Percentiles rank a stretch among this genome's conserved stretches.
phyloP scores from a whole-genome alignment of 2,888 invertebrate genomes.

The Synergus japonicus region DNA sequence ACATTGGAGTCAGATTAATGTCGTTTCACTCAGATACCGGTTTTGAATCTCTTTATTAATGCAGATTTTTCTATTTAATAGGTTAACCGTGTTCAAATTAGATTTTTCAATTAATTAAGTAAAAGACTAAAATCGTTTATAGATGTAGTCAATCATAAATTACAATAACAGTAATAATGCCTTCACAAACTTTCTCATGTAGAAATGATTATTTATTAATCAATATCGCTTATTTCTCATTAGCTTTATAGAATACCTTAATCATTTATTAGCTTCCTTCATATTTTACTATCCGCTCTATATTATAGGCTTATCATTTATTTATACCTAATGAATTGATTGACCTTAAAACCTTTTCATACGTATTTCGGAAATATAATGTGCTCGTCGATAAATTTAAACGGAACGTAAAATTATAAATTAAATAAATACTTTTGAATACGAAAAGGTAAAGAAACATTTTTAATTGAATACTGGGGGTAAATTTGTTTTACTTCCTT shows the following conservation, averaged over 20 bases:
- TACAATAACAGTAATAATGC: background rate
- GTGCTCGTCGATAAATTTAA: no score
- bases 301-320: background rate
- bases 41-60: background rate
- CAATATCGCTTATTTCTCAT: background rate
- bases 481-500: no score
- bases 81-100: background rate
- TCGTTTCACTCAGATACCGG: background rate
- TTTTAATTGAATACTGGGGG: no score
- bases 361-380: no score
- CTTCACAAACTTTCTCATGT: background rate
- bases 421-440: no score
- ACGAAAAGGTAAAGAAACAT: no score
- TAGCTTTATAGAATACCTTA: background rate
- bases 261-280: background rate
- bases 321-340: no score
- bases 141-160: background rate
- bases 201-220: background rate
- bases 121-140: background rate
- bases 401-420: no score
- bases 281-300: background rate
- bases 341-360: no score
- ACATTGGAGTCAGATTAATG: no score
- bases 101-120: background rate
- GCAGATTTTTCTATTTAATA: background rate